These are phyloP conservation scores for Nothocercus julius DNA, from an alignment of 2,113 vertebrate genomes.

Conservation along the genomic window DNA sequence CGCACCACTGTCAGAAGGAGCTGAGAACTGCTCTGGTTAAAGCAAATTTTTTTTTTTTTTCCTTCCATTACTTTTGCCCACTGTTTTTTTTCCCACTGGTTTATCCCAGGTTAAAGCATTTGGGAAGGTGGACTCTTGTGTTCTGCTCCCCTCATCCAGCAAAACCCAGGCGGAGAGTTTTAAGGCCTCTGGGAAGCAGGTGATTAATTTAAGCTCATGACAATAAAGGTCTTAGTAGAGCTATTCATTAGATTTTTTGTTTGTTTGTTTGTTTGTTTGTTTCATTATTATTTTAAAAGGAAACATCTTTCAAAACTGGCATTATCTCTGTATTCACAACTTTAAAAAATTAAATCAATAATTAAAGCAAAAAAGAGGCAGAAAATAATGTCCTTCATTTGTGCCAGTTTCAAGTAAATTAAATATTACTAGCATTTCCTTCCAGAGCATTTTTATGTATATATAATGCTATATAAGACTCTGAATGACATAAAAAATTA, in stretches of 20 bases:
- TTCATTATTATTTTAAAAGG: not conserved
- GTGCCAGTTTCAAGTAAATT: not conserved
- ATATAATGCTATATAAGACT: not conserved
- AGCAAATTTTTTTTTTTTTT: too few species aligned
- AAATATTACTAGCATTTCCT: not conserved
- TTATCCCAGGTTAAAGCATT: not conserved
- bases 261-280: too few species aligned
- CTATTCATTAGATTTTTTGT: not conserved
- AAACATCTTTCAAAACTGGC: not conserved
- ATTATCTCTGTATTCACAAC: not conserved
- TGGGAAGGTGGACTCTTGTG: not conserved
- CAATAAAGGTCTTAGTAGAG: not conserved
- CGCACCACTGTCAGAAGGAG: too few species aligned
- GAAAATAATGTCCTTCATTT: not conserved
- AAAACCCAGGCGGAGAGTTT: not conserved
- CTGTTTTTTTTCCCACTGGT: not conserved
- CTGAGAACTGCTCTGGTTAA: too few species aligned
- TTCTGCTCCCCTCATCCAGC: not conserved
- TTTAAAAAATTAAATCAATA: not conserved
- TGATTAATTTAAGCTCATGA: not conserved
- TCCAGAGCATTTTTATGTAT: not conserved
- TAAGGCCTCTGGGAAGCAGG: not conserved
- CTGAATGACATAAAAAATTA: not conserved
- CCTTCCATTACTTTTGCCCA: too few species aligned
- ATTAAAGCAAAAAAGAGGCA: not conserved